Evolutionary conservation across 2,113 vertebrate genomes (phyloP).

Genomic region (Glaucomys volans): DNA sequence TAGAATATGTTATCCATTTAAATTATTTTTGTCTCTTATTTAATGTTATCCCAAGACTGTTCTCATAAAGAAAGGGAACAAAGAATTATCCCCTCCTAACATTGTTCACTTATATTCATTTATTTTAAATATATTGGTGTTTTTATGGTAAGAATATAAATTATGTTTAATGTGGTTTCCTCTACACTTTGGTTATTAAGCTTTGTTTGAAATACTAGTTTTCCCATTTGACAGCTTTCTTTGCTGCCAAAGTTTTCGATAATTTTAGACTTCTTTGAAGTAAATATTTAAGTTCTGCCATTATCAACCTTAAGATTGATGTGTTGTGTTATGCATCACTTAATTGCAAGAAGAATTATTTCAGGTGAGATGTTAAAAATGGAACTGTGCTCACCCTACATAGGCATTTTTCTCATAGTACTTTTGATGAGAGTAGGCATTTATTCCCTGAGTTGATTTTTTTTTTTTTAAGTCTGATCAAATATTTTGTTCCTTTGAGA

Average conservation of each 20-base stretch:
- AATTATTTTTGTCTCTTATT: slow-evolving; percentile 82
- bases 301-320: slow-evolving; percentile 54
- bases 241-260: slow-evolving; percentile 75
- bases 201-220: slow-evolving; percentile 77
- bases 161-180: slow-evolving; percentile 79
- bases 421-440: slow-evolving; percentile 51
- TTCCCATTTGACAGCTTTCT: slow-evolving; percentile 78
- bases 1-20: slow-evolving; percentile 73
- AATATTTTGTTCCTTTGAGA: slow-evolving; percentile 51
- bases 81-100: slow-evolving; percentile 56
- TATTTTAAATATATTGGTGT: slow-evolving; percentile 76
- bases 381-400: slow-evolving; percentile 51
- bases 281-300: slow-evolving; percentile 76
- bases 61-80: slow-evolving; percentile 77
- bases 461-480: slow-evolving; percentile 41
- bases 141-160: slow-evolving; percentile 77
- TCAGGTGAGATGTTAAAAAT: slow-evolving; percentile 40
- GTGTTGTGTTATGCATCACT: slow-evolving; percentile 48
- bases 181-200: slow-evolving; percentile 72
- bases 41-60: slow-evolving; percentile 75
- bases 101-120: slow-evolving; percentile 67
- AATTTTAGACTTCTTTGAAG: slow-evolving; percentile 78
- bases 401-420: slow-evolving; percentile 37
- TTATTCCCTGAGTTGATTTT: slow-evolving; percentile 48
- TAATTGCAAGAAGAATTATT: slow-evolving; percentile 38